Evolutionary conservation across 2,797 vertebrate genomes (phyloP).

Genomic region (Pelobates cultripes): DNA sequence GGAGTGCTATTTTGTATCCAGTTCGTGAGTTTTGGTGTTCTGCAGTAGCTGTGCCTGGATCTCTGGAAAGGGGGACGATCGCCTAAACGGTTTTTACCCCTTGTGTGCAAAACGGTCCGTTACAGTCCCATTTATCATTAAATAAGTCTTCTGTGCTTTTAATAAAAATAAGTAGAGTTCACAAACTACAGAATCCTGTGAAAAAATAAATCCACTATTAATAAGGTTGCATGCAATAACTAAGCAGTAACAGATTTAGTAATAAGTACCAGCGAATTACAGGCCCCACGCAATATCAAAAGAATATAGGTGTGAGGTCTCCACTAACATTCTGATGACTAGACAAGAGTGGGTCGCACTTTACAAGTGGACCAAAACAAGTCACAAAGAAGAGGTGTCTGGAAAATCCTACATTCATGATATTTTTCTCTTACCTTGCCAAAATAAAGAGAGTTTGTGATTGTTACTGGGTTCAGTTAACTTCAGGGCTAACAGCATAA

Average conservation of each 20-base stretch:
- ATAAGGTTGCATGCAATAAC: background rate
- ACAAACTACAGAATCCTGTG: slow-evolving; percentile 1
- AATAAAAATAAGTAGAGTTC: background rate
- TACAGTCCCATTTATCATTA: no score
- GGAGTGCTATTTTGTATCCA: no score
- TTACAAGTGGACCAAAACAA: slow-evolving; percentile 35
- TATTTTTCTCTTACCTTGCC: slow-evolving; percentile 57
- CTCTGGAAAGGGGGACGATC: no score
- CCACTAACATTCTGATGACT: slow-evolving; percentile 37
- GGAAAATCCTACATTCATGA: slow-evolving; percentile 46
- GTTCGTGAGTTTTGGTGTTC: no score
- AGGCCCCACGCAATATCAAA: slow-evolving; percentile 5
- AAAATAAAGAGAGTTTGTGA: slow-evolving; percentile 65
- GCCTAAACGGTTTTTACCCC: no score
- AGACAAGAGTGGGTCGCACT: slow-evolving; percentile 21
- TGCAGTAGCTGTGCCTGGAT: no score
- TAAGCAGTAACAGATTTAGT: background rate
- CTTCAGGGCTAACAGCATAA: slow-evolving; percentile 54
- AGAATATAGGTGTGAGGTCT: slow-evolving; percentile 38
- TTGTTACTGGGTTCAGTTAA: slow-evolving; percentile 54
- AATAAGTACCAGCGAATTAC: slow-evolving; percentile 18
- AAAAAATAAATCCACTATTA: slow-evolving; percentile 24
- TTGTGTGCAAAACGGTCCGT: no score
- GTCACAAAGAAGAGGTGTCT: slow-evolving; percentile 52
- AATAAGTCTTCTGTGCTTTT: background rate